Base-by-base conservation (phyloP, 2,113 vertebrate species). In the Rhea americana region DNA sequence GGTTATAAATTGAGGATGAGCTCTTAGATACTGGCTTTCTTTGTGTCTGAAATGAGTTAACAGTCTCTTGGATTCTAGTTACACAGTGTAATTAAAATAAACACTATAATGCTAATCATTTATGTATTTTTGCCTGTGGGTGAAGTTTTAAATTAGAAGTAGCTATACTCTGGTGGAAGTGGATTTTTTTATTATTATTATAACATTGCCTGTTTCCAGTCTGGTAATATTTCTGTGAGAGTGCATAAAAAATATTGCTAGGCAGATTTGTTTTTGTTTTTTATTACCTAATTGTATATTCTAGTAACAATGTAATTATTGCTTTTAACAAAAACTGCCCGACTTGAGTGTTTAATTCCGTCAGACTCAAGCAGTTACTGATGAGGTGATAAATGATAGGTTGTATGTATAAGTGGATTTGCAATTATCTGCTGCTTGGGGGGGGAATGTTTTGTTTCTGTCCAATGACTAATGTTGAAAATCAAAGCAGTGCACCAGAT, bases 341-440 rank as follows among this genome's bases (percentile, higher is more conserved):
- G 93, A 96, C 88, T 96, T 88, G 96, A 97, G 95, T 95, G 91
- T 96, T 97, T 96, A 97, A 97, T 97, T 96, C 93, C 89, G 89
- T 94, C 88, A 96, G 85, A 95, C 93, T 96, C 89, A 90, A 95
- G 95, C 94, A 97, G 94, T 91, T 24, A 50, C 81, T 96, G 96
- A 97, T 96, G 96, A 96, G 91, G 92, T 94, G 94, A 96, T 96
- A 96, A 97, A 97, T 97, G 93, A 91, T 92, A 93, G 89, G 93
- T 93, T 97, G 67, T 86, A 39, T 43, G 51, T 91, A 90, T 85
- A 96, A 96, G 88, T 96, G 85, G 93, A 95, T 96, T 91, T 82
- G 79, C 82, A 96, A 92, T 97, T 95, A 96, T 89, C 95, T 92
- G 61, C 81, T 93, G 63, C 91, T 94, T 96, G 95, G 75, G 81